These are phyloP conservation scores for Melieria crassipennis DNA, from an alignment of 2,888 invertebrate genomes.

Conservation along the genomic window DNA sequence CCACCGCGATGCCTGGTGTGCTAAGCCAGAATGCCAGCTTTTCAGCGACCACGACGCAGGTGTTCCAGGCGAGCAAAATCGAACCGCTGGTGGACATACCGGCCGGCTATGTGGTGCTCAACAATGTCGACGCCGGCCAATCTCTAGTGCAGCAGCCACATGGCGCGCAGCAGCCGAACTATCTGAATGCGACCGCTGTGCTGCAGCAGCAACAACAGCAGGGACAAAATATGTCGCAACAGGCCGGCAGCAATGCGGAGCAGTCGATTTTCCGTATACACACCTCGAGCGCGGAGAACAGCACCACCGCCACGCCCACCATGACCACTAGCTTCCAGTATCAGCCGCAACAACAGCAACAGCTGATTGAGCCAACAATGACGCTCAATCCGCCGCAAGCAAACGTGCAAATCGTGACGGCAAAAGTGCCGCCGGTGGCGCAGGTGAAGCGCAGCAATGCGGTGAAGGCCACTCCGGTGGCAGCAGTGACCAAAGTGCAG, in stretches of 20 bases:
- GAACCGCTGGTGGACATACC: conserved; percentile 83
- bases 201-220: conserved; percentile 45
- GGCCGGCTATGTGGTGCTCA: conserved; percentile 76
- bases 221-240: conserved; percentile 36
- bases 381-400: conserved; percentile 18
- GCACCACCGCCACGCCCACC: not conserved
- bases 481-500: conserved; percentile 54
- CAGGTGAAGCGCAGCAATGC: conserved; percentile 50
- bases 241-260: conserved; percentile 36
- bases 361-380: conserved; percentile 29
- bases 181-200: conserved; percentile 49
- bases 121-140: conserved; percentile 67
- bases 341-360: conserved; percentile 40
- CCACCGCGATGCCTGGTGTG: conserved; percentile 82
- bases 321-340: conserved; percentile 45
- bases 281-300: conserved; percentile 26
- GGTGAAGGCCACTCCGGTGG: conserved; percentile 42
- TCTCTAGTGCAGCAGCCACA: conserved; percentile 39
- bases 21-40: conserved; percentile 84
- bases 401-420: conserved; percentile 42
- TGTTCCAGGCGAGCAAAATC: conserved; percentile 78
- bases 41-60: conserved; percentile 79
- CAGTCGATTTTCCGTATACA: conserved; percentile 48
- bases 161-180: conserved; percentile 34
- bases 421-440: conserved; percentile 45